Base-by-base conservation (phyloP, 35 echinoderm and acorn worm genomes). In the Ophioderma brevispina region DNA sequence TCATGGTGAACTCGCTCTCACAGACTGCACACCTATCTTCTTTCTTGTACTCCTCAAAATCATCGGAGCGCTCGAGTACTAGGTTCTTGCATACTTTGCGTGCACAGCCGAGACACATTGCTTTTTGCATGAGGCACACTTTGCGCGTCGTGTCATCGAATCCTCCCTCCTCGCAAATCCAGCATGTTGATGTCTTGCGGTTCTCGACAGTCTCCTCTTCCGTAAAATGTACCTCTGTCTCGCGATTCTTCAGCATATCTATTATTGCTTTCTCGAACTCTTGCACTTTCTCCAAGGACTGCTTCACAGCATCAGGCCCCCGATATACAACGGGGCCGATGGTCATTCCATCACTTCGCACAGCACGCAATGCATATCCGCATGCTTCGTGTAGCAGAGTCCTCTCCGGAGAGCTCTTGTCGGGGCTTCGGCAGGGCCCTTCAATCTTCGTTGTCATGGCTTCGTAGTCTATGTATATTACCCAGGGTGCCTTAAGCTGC, bases 401-500 rank as follows among this genome's bases (percentile, higher is more conserved):
- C 28, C n/a, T 70, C 17, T 70, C 17, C 15, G 59, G 10, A 30
- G n/a, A 70, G 59, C 59, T 70, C 59, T 6, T 25, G 23, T 70
- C 28, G n/a, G 59, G 28, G 59, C n/a, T 70, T 3, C 17, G 5
- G 5, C 3, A 8, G 1, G 59, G 59, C 1, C 59, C 59, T 70
- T 70, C 59, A 70, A 70, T 70, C 40, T 84, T 84, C 6, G 81
- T 49, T 14, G 46, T 84, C 1, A 55, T 14, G 19, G 81, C 46
- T 39, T 84, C 40, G 31, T 32, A 55, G 39, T 84, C 81, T 10
- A 39, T 39, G 46, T 84, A 84, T 21, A 84, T 84, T 15, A 84
- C 32, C 28, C 38, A 84, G 5, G 81, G 81, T 36, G 81, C 81
- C 35, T 41, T 41, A 31, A 84, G 81, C 39, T 84, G 81, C 81